Conservation (phyloP, 2,797 vertebrate genomes). For the Manis javanica region DNA sequence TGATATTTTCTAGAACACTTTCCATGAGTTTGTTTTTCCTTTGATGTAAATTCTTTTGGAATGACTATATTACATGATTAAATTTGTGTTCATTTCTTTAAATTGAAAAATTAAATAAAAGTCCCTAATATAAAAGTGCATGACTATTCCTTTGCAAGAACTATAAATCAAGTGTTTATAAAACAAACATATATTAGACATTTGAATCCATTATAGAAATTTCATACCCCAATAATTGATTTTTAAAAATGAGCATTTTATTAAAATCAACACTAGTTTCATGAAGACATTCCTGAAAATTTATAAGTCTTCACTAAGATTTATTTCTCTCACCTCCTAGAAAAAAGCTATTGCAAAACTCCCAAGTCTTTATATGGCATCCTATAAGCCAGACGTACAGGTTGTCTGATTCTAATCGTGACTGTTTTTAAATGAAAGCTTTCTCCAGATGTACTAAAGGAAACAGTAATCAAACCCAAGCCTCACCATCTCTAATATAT, state of each 20-base stretch:
- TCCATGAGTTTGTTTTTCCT: neutral
- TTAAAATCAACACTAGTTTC: slow-evolving; percentile 39
- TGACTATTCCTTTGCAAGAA: neutral
- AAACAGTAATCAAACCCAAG: slow-evolving; percentile 77
- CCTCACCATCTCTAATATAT: slow-evolving; percentile 74
- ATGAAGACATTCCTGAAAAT: slow-evolving; percentile 72
- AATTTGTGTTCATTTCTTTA: slow-evolving; percentile 34
- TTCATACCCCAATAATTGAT: slow-evolving; percentile 48
- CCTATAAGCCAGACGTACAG: neutral
- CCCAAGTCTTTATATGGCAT: neutral
- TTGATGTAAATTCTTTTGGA: neutral
- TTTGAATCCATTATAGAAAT: slow-evolving; percentile 52
- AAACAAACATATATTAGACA: neutral
- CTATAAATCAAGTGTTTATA: slow-evolving; percentile 1
- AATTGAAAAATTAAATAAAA: slow-evolving; percentile 38
- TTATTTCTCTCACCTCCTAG: neutral
- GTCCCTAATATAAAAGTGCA: neutral
- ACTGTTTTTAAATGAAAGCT: slow-evolving; percentile 77
- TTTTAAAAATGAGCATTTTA: slow-evolving; percentile 52
- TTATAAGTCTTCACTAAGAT: slow-evolving; percentile 69
- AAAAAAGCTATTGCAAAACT: neutral
- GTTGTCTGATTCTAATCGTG: slow-evolving; percentile 65
- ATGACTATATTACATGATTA: neutral
- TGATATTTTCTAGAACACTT: neutral
- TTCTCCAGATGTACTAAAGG: slow-evolving; percentile 56